Evolutionary conservation across 1,140 invertebrate species (phyloP).

Genomic region (Mactra quadrangularis): DNA sequence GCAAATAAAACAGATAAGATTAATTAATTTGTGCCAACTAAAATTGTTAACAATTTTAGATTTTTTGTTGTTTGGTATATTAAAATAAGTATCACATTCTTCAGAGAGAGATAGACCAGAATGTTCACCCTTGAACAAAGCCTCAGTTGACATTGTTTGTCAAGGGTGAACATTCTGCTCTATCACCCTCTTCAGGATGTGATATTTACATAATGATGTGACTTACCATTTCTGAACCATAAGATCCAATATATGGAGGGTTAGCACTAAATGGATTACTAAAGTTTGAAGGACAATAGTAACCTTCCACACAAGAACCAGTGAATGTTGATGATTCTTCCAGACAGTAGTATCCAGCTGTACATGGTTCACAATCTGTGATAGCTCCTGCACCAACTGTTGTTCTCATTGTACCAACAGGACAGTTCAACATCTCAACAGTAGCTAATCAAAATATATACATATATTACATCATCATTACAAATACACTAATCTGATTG

Average conservation of each 20-base stretch:
- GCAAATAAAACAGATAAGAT: too few species aligned
- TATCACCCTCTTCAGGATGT: too few species aligned
- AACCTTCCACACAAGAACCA: conserved; percentile 75
- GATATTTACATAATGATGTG: too few species aligned
- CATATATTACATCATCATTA: background rate
- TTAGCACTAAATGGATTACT: conserved; percentile 73
- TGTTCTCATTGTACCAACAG: conserved; percentile 78
- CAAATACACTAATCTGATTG: too few species aligned
- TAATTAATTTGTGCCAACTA: too few species aligned
- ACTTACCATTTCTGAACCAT: conserved; percentile 76
- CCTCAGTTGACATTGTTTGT: too few species aligned
- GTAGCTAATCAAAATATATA: conserved; percentile 69
- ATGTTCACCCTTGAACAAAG: too few species aligned
- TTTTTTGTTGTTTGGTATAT: too few species aligned
- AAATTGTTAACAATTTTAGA: too few species aligned
- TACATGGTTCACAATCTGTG: conserved; percentile 78
- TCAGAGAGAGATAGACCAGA: too few species aligned
- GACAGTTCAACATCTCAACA: conserved; percentile 79
- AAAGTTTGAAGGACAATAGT: conserved; percentile 79
- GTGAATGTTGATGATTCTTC: conserved; percentile 71
- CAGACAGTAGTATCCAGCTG: conserved; percentile 79
- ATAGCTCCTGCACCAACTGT: conserved; percentile 68
- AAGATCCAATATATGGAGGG: conserved; percentile 76
- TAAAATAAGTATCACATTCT: too few species aligned
- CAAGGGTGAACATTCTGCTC: too few species aligned